Percentiles rank a stretch among this genome's conserved stretches.
phyloP scores from a whole-genome alignment of 1,140 invertebrate species.

The Atta cephalotes region DNA sequence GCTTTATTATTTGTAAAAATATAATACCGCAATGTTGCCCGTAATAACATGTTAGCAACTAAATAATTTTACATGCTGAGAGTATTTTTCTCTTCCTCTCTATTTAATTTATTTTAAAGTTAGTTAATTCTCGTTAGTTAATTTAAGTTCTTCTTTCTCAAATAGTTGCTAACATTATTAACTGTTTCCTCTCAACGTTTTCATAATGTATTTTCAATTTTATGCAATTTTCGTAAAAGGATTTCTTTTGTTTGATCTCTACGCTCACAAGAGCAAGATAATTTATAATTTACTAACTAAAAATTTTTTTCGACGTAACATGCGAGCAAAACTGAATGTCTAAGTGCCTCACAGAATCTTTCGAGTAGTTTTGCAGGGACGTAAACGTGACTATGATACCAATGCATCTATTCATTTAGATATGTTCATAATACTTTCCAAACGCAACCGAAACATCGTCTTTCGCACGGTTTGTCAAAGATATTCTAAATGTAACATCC shows the following conservation, averaged over 20 bases:
- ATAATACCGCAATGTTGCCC: conserved; percentile 18
- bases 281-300: conserved; percentile 32
- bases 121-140: neutral
- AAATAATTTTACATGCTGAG: conserved; percentile 3
- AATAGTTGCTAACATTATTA: conserved; percentile 1
- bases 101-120: conserved; percentile 9
- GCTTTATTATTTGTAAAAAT: conserved; percentile 13
- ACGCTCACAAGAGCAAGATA: neutral
- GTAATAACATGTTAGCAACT: conserved; percentile 19
- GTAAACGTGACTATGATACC: conserved; percentile 31
- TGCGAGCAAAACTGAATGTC: conserved; percentile 32
- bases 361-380: conserved; percentile 16
- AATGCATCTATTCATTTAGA: conserved; percentile 34
- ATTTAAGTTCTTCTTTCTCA: neutral
- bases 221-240: neutral
- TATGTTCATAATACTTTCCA: conserved; percentile 46
- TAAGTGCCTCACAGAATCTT: conserved; percentile 26
- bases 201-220: neutral
- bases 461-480: neutral
- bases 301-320: conserved; percentile 37
- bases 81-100: neutral
- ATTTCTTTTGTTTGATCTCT: neutral
- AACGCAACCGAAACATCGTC: conserved; percentile 19
- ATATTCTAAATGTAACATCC: neutral
- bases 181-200: neutral